Percentiles rank a stretch among this genome's conserved stretches.
Conservation (phyloP, 2,888 invertebrate genomes). For the Polydrusus cervinus region DNA sequence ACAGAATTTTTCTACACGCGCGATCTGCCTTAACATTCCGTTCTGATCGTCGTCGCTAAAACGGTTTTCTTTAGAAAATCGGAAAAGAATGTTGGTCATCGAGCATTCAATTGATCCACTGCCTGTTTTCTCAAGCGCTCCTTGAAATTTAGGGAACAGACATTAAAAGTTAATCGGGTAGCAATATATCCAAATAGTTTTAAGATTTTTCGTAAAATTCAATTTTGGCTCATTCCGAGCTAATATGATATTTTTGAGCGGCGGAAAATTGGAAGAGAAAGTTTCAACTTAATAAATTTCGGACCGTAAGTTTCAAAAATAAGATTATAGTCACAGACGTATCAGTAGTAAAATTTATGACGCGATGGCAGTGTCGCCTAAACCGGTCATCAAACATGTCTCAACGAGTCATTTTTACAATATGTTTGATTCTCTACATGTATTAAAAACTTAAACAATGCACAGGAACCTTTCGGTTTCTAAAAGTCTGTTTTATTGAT, state of each 20-base stretch:
- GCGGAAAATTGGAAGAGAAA: too few species aligned
- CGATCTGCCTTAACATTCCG: slow-evolving; percentile 22
- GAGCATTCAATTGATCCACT: slow-evolving; percentile 45
- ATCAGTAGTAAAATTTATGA: too few species aligned
- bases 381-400: too few species aligned
- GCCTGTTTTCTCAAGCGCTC: slow-evolving; percentile 37
- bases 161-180: slow-evolving; percentile 47
- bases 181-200: slow-evolving; percentile 47
- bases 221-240: slow-evolving; percentile 28
- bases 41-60: slow-evolving; percentile 20
- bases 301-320: too few species aligned
- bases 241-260: neutral
- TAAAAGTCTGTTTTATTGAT: too few species aligned
- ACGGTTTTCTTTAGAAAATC: slow-evolving; percentile 38
- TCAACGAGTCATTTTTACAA: too few species aligned
- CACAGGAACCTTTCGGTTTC: too few species aligned
- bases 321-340: too few species aligned
- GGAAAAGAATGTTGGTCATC: slow-evolving; percentile 46
- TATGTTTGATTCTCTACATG: too few species aligned
- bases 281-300: too few species aligned
- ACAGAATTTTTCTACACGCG: slow-evolving; percentile 27
- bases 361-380: too few species aligned
- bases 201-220: slow-evolving; percentile 43
- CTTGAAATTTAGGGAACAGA: slow-evolving; percentile 41
- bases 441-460: too few species aligned